Evolutionary conservation across 2,888 invertebrate genomes (phyloP), one percentile per base, ranked within the genome.

Genomic region (Romanomermis culicivorax): DNA sequence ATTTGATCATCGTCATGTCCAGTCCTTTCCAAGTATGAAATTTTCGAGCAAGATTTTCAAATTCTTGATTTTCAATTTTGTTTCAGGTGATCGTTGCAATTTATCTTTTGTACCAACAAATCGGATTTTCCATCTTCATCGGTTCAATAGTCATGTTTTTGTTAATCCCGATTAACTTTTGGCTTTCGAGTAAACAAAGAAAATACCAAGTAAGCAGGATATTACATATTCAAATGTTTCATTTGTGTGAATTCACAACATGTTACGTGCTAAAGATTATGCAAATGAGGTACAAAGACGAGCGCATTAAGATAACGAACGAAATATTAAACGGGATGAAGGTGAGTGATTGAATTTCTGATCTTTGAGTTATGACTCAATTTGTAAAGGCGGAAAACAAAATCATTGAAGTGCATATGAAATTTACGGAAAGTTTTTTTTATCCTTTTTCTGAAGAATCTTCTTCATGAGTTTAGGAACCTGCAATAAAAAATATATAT

Each of bases 211-310:
- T 65, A 2, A 30, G 48, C 36, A 23, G 23, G 17, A 7, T 23
- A 4, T n/a, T 11, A 45, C 17, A 7, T 23, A 7, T 11, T 45
- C 23, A 23, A 11, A 45, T 23, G 4, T 45, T 45, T 45, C 23
- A 4, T 11, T 45, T 11, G 4, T 45, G 7, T n/a, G n/a, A n/a
- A n/a, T n/a, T n/a, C n/a, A n/a, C n/a, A n/a, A n/a, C n/a, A n/a
- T n/a, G n/a, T 62, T 51, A n/a, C n/a, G n/a, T n/a, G n/a, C n/a
- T n/a, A n/a, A 51, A 70, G 66, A 81, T 84, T 53, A 77, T 77
- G 59, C 88, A 88, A 71, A 88, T 91, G 87, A 84, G 85, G 66
- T 81, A 81, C 70, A 91, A 91, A 72, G 89, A 91, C 65, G 83
- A 85, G 65, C 76, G 89, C 62, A 85, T 89, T 1, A 89, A 88